Percentiles rank a stretch among this genome's conserved stretches.
phyloP scores from a whole-genome alignment of 2,797 vertebrate species.

The Amblyraja radiata region DNA sequence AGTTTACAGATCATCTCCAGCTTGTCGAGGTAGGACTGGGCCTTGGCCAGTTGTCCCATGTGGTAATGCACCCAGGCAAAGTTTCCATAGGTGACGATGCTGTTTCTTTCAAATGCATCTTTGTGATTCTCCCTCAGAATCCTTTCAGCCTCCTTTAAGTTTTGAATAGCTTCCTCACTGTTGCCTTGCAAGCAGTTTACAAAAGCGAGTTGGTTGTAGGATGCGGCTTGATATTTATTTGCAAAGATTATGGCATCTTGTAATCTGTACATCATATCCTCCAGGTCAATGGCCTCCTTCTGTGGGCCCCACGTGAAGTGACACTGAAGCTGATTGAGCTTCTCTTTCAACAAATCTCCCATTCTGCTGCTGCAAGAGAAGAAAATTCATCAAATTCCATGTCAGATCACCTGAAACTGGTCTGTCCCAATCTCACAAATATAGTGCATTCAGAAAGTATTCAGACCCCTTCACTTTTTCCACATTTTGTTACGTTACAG shows the following conservation, averaged over 20 bases:
- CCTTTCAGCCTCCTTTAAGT: no score
- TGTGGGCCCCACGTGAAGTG: conserved; percentile 67
- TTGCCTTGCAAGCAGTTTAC: conserved; percentile 47
- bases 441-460: no score
- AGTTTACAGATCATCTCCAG: conserved; percentile 45
- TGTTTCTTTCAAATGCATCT: conserved; percentile 47
- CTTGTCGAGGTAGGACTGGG: conserved; percentile 44
- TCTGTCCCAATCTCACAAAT: no score
- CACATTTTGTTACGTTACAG: no score
- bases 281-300: conserved; percentile 52
- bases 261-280: conserved; percentile 41
- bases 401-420: no score
- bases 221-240: background rate
- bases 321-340: conserved; percentile 59
- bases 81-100: conserved; percentile 64
- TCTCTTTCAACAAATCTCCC: conserved; percentile 47
- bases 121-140: conserved; percentile 40
- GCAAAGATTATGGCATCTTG: no score
- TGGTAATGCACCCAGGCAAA: conserved; percentile 61
- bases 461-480: no score
- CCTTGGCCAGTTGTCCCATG: conserved; percentile 37
- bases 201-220: conserved; percentile 53
- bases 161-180: conserved; percentile 41
- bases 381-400: background rate
- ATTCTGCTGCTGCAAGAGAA: conserved; percentile 49